Conservation (phyloP, 2,113 vertebrate genomes). For the Cynocephalus volans region DNA sequence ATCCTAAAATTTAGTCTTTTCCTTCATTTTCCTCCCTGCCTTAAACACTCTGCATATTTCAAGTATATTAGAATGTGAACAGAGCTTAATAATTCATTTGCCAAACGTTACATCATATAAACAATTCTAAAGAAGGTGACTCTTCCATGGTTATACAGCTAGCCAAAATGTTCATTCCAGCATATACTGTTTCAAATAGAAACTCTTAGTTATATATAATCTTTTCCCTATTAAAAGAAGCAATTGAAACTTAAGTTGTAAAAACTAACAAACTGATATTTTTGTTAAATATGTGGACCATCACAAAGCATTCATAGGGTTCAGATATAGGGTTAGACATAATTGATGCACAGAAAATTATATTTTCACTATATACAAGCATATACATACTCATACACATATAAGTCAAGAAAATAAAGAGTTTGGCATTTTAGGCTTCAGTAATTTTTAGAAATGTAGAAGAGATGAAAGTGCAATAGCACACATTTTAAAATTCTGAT, state of each 20-base stretch:
- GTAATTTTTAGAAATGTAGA: background rate
- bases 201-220: background rate
- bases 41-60: background rate
- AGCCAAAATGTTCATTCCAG: background rate
- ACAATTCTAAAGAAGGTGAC: background rate
- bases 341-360: background rate
- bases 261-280: background rate
- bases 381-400: background rate
- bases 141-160: background rate
- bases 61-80: background rate
- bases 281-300: background rate
- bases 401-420: background rate
- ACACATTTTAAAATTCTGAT: background rate
- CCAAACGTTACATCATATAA: background rate
- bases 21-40: background rate
- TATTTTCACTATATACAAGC: background rate
- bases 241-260: background rate
- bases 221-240: background rate
- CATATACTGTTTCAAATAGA: background rate
- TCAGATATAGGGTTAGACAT: too few species aligned
- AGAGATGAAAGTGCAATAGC: background rate
- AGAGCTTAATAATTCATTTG: background rate
- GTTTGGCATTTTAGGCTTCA: background rate
- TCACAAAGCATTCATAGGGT: background rate
- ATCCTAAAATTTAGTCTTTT: background rate